phyloP scores from a whole-genome alignment of 2,113 vertebrate species.

The Ophiodon elongatus region DNA sequence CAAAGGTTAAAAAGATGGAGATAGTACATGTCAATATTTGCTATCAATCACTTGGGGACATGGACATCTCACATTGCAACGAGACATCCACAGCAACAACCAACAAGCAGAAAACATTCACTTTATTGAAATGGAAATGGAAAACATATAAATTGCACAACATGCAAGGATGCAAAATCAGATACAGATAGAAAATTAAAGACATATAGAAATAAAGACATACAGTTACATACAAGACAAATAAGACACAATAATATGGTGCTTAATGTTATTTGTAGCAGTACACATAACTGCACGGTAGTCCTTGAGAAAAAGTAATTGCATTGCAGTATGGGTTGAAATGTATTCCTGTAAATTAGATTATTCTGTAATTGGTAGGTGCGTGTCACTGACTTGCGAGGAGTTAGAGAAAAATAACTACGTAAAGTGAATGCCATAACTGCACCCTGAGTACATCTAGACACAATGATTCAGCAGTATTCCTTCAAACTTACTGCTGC shows the following conservation, averaged over 20 bases:
- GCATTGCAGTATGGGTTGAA: conserved; percentile 9
- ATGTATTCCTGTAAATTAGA: background rate
- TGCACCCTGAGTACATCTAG: conserved; percentile 29
- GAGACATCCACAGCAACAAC: conserved; percentile 68
- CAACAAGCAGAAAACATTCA: conserved; percentile 67
- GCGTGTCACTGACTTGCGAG: conserved; percentile 20
- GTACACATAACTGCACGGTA: conserved; percentile 25
- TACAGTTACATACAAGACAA: conserved; percentile 43
- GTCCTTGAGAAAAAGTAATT: conserved; percentile 23
- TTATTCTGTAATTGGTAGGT: conserved; percentile 7
- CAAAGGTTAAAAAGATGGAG: conserved; percentile 36
- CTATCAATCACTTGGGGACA: conserved; percentile 54
- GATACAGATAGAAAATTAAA: conserved; percentile 61
- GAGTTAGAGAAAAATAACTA: conserved; percentile 13
- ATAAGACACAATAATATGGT: conserved; percentile 38
- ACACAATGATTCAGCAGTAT: conserved; percentile 54
- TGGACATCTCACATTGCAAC: conserved; percentile 65
- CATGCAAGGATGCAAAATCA: conserved; percentile 79
- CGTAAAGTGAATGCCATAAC: conserved; percentile 30
- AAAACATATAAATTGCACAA: conserved; percentile 68
- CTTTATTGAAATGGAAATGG: conserved; percentile 77
- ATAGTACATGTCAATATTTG: conserved; percentile 56
- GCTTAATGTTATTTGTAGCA: conserved; percentile 18
- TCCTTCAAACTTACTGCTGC: conserved; percentile 28
- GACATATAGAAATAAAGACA: conserved; percentile 38